Evolutionary conservation across 2,888 invertebrate species (phyloP).

Genomic region (Agrenia bidenticulata): DNA sequence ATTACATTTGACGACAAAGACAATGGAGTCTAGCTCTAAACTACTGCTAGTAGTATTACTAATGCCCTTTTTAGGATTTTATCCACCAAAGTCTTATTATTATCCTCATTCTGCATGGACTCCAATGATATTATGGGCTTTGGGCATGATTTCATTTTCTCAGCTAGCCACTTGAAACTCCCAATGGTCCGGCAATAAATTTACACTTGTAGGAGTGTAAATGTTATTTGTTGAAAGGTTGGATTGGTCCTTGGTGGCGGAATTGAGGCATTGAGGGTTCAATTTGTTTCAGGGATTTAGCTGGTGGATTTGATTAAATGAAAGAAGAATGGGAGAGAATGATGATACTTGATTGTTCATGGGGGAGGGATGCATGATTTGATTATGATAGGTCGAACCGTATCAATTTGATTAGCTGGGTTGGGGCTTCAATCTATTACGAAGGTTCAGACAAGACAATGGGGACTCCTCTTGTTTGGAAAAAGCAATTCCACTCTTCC

Average conservation of each 20-base stretch:
- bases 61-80: too few relatives aligned
- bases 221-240: conserved; percentile 36
- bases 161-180: conserved; percentile 34
- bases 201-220: conserved; percentile 30
- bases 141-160: conserved; percentile 42
- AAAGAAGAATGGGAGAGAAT: conserved; percentile 41
- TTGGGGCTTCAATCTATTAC: background rate
- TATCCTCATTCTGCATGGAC: too few relatives aligned
- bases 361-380: conserved; percentile 49
- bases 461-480: background rate
- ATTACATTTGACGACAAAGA: too few relatives aligned
- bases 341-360: conserved; percentile 50
- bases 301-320: conserved; percentile 42
- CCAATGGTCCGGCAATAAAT: conserved; percentile 26
- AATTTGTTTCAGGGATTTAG: conserved; percentile 20
- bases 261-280: conserved; percentile 6
- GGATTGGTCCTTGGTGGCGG: conserved; percentile 28
- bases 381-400: conserved; percentile 52
- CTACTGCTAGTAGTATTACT: too few relatives aligned
- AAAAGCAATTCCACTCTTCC: conserved; percentile 1
- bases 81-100: too few relatives aligned
- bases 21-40: too few relatives aligned
- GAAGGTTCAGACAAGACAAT: background rate
- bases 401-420: conserved; percentile 53
- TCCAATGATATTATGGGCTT: background rate